Conservation (phyloP, 2,888 invertebrate genomes). For the Amphimallon solstitiale region DNA sequence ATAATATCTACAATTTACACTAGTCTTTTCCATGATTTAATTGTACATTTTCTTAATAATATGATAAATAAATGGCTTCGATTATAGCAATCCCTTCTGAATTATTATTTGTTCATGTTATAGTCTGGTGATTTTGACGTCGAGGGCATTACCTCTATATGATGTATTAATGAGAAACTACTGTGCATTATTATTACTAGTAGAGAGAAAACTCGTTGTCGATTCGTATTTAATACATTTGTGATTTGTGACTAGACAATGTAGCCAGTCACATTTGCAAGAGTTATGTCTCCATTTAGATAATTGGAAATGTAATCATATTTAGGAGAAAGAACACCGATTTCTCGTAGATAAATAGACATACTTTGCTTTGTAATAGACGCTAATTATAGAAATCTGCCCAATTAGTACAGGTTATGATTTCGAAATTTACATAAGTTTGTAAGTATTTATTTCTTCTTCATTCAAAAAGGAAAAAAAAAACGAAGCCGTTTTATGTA, state of each 20-base stretch:
- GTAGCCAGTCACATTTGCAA: conserved; percentile 18
- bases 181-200: not conserved
- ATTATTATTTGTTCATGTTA: conserved; percentile 17
- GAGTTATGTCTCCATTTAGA: conserved; percentile 20
- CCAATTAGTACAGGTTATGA: conserved; percentile 39
- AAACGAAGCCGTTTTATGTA: conserved; percentile 32
- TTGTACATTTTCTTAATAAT: conserved; percentile 1
- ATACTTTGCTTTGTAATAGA: conserved; percentile 33
- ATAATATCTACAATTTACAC: too few relatives aligned
- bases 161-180: too few relatives aligned
- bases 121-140: conserved; percentile 26
- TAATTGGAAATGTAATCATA: conserved; percentile 31
- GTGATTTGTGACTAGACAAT: conserved; percentile 7
- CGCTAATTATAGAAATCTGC: conserved; percentile 38
- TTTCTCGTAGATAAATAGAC: conserved; percentile 38
- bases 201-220: conserved; percentile 11
- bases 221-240: conserved; percentile 11
- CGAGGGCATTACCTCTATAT: not conserved
- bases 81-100: conserved; percentile 17
- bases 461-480: conserved; percentile 26
- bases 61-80: conserved; percentile 13
- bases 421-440: conserved; percentile 34
- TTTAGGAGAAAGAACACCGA: conserved; percentile 23
- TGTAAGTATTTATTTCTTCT: conserved; percentile 11
- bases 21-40: too few relatives aligned